Percentiles rank a stretch among this genome's conserved stretches.
These are phyloP conservation scores for Conus canariensis DNA, from an alignment of 2,888 invertebrate genomes.

Conservation along the genomic window DNA sequence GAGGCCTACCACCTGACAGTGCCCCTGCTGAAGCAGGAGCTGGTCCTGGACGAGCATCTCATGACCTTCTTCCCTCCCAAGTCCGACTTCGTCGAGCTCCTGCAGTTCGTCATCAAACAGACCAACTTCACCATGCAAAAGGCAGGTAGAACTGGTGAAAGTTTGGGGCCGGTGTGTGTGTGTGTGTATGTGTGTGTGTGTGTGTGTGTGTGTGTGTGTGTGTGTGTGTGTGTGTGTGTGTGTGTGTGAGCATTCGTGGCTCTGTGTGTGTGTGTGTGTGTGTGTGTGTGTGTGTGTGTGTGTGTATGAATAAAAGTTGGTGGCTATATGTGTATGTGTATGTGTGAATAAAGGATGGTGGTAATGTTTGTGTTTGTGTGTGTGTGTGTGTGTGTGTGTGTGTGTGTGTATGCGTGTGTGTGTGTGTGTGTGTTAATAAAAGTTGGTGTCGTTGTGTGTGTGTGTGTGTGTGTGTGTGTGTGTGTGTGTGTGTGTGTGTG, in stretches of 20 bases:
- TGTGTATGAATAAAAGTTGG: background rate
- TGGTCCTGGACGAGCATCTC: conserved; percentile 75
- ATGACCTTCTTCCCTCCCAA: conserved; percentile 78
- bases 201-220: conserved; percentile 16
- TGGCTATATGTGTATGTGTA: background rate
- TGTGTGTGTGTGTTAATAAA: no score
- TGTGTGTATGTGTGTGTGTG: background rate
- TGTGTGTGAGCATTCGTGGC: background rate
- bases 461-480: no score
- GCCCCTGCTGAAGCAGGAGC: conserved; percentile 77
- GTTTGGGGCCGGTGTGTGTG: background rate
- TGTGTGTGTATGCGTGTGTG: no score
- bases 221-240: conserved; percentile 8
- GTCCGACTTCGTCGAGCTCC: conserved; percentile 75
- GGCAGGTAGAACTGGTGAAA: conserved; percentile 24
- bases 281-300: background rate
- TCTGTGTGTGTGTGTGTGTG: conserved; percentile 8
- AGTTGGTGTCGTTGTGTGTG: no score
- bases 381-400: no score
- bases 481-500: no score
- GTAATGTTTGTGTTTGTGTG: background rate
- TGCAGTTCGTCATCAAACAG: conserved; percentile 72
- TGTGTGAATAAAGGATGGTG: background rate
- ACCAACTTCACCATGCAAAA: conserved; percentile 75
- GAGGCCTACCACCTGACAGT: conserved; percentile 73